These are phyloP conservation scores for Urocolius indicus DNA, from an alignment of 2,113 vertebrate species.

Conservation along the genomic window DNA sequence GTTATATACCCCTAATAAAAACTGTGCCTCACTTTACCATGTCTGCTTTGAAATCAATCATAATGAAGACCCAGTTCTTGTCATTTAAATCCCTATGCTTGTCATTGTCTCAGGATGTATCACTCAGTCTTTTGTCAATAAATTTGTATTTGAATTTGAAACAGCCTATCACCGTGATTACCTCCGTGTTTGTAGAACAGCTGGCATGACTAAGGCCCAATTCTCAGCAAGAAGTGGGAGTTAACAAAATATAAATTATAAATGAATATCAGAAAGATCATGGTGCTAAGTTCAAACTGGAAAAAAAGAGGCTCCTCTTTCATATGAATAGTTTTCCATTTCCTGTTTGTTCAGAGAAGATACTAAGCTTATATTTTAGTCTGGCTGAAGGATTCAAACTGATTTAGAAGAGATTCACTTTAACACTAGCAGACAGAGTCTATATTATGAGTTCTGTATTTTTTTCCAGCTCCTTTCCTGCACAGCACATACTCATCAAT, in stretches of 20 bases:
- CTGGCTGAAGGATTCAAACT: conserved; percentile 52
- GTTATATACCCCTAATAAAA: not conserved
- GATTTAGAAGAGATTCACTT: conserved; percentile 79
- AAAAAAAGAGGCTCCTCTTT: not conserved
- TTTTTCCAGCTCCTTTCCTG: conserved; percentile 73
- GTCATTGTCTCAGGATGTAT: not conserved
- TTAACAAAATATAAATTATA: conserved; percentile 37
- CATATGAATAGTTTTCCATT: conserved; percentile 13
- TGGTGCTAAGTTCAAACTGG: not conserved
- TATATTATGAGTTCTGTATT: conserved; percentile 81
- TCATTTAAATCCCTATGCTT: not conserved
- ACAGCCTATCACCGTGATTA: conserved; percentile 10
- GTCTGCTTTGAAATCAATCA: not conserved
- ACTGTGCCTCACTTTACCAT: not conserved
- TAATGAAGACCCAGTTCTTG: not conserved
- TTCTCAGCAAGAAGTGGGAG: not conserved
- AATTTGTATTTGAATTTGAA: not conserved
- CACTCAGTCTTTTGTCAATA: not conserved
- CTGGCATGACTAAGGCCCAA: not conserved
- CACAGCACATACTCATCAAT: conserved; percentile 88
- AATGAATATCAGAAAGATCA: conserved; percentile 12
- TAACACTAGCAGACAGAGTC: conserved; percentile 81
- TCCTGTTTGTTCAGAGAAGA: conserved; percentile 19
- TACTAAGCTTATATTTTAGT: conserved; percentile 40
- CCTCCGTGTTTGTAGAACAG: not conserved